Evolutionary conservation across 2,113 vertebrate genomes (phyloP), one percentile per base, ranked within the genome.

Genomic region (Brienomyrus brachyistius): DNA sequence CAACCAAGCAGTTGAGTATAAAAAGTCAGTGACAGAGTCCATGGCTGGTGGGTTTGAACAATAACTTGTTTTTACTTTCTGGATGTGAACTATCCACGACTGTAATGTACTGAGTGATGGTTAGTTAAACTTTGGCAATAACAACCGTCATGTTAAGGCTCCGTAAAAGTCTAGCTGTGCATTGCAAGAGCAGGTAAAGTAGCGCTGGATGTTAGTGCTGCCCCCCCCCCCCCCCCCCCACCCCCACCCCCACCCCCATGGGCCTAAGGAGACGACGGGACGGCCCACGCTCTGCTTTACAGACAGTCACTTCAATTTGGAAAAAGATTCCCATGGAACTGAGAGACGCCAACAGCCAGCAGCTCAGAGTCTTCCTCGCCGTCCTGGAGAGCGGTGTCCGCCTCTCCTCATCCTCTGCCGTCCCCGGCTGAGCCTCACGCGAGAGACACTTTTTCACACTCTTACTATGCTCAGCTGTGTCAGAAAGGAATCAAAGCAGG

Each of bases 401-500:
- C n/a, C n/a, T 27, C n/a, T 86, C 45, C 48, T 48, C 13, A 8
- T 51, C n/a, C 48, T 27, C 48, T 86, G 21, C 45, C 3, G 3
- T 5, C 6, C 23, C 21, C 15, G 1, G 8, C 84, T 86, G 10
- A 52, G 9, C 6, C 1, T 31, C 27, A 35, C 6, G 5, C 15
- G 2, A 52, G 50, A 86, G 1, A 52, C 17, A 5, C 19, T 84
- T 11, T 84, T 54, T 86, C 5, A 31, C 51, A 51, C 51, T 87
- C 27, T 35, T 8, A 56, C 8, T 19, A n/a, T 21, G 17, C 3
- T 48, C 43, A 47, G 21, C 50, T 40, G 70, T 27, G n/a, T 31
- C 51, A 5, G 27, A 90, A 88, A 86, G 89, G 90, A 90, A 91
- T 70, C 90, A 51, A 87, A 90, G 90, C 54, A 66, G 87, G 89